Evolutionary conservation across 2,113 vertebrate genomes (phyloP), one percentile per base, ranked within the genome.

Genomic region (Hippocampus guttulatus): DNA sequence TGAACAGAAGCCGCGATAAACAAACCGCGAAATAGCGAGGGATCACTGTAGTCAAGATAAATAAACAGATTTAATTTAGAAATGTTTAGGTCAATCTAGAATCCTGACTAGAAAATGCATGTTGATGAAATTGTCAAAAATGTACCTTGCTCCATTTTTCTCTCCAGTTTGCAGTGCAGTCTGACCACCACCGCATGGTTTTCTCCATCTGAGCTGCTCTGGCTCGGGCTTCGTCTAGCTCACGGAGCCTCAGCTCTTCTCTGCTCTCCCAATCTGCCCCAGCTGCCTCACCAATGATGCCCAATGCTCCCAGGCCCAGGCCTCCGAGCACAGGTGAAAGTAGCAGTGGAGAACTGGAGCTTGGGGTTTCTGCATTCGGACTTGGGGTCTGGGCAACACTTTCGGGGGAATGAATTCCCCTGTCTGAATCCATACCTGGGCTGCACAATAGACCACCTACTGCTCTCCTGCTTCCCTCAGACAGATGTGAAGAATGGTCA

Each of bases 181-280:
- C 96, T 0, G 96, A 98, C 97, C 97, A 99, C 97, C 97, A 98
- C 20, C 96, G 94, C 97, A 98, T 99, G 6, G 97, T 99, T 88
- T 99, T 99, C 91, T 99, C 97, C 97, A 99, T 98, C 90, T 99
- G 97, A 0, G 95, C 93, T 0, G 96, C 96, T 9, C 96, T 89
- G 0, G 96, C 96, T 4, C 95, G 91, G 0, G 96, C 96, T 85
- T 98, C 97, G 88, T 98, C 96, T 85, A 98, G 91, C 88, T 98
- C 96, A 20, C 96, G 88, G 73, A 97, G 91, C 21, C 95, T 92
- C 82, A 98, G 92, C 90, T 98, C 97, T 87, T 98, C 96, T 1
- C 96, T 92, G 80, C 95, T 95, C 88, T 98, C 96, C 96, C 96
- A 98, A 91, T 98, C 97, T 0, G 84, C 91, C 3, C 94, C 94